Evolutionary conservation across 2,113 vertebrate genomes (phyloP).

Genomic region (Calyptommatus sinebrachiatus): DNA sequence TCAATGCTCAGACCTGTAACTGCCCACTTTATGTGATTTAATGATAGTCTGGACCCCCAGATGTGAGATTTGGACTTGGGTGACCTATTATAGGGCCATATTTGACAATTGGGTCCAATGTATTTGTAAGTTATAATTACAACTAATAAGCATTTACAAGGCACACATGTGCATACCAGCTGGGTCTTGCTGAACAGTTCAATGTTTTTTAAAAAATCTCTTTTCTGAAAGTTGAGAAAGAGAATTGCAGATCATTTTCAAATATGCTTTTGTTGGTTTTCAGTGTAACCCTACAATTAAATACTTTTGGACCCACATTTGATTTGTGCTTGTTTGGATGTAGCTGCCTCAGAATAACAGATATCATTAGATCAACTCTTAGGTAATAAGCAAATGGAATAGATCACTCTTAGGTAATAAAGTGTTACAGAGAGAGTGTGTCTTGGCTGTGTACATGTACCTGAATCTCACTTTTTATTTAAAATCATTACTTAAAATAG

Average conservation of each 20-base stretch:
- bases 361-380: neutral
- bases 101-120: constrained; percentile 12
- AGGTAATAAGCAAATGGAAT: neutral
- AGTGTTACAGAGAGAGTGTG: no score
- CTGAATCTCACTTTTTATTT: no score
- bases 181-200: neutral
- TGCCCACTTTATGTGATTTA: constrained; percentile 8
- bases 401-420: neutral
- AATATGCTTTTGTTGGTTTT: neutral
- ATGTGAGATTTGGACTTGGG: constrained; percentile 5
- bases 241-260: neutral
- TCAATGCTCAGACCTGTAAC: constrained; percentile 8
- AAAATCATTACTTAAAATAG: no score
- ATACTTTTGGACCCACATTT: neutral
- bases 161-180: neutral
- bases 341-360: neutral
- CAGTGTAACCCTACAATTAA: neutral
- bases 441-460: no score
- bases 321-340: neutral
- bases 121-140: neutral
- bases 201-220: neutral
- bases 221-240: neutral
- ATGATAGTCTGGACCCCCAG: neutral
- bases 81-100: neutral
- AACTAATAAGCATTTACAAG: constrained; percentile 12